Evolutionary conservation across 35 echinoderm and acorn worm genomes (phyloP), one percentile per base, ranked within the genome.

Genomic region (Amphiura filiformis): DNA sequence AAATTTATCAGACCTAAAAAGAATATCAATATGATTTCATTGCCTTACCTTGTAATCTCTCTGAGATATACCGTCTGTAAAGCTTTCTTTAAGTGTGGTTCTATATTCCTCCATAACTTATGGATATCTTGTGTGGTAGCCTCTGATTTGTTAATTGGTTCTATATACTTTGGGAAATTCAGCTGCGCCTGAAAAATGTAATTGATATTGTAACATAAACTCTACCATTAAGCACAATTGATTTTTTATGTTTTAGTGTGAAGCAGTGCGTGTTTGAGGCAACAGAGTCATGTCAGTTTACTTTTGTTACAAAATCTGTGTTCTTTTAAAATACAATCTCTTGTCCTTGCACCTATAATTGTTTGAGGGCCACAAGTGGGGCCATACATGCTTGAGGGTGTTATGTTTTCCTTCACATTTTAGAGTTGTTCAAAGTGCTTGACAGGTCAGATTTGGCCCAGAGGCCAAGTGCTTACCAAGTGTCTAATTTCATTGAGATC

Each of bases 41-140:
- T n/a, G n/a, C n/a, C n/a, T 39, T 86, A 95, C 95, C 95, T 97
- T 31, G 95, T 93, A 5, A 97, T 89, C 81, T 97, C 95, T 56
- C 95, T 91, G 47, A 97, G 84, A 61, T 94, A 97, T 0, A 97
- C 86, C 14, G 92, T 97, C 40, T 97, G 95, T 26, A 97, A 57
- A 36, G 95, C 95, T 77, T 97, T 97, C 89, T 97, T 97, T 56
- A 97, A 80, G 76, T 97, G 95, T 31, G 95, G 95, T 76, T 97
- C 95, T 57, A 97, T 97, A 65, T 97, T 91, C 65, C 95, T 91
- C 95, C 95, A 97, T 70, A 97, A 82, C 61, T 97, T 97, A 81
- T 93, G 95, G 22, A 88, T 88, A 82, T 91, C 89, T 33, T 80
- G 78, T n/a, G 77, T 39, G 28, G 89, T 93, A 47, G 89, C 84